These are phyloP conservation scores for Nothobranchius kuhntae DNA, from an alignment of 2,113 vertebrate species.

Conservation along the genomic window DNA sequence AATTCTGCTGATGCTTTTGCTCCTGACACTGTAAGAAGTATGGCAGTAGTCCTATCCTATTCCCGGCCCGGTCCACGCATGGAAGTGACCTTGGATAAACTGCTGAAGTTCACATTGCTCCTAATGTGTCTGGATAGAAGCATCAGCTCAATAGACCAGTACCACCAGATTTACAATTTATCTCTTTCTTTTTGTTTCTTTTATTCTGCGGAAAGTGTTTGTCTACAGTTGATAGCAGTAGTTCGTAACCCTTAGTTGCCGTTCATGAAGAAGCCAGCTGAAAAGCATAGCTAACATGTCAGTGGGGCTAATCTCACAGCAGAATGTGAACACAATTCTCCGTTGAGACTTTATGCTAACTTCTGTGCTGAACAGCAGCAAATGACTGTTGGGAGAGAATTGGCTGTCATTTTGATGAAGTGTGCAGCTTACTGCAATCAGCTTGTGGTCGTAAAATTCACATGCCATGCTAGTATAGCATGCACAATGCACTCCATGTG, in stretches of 20 bases:
- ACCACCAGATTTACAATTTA: background rate
- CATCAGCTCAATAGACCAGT: background rate
- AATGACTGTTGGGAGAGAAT: no score
- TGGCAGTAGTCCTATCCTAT: background rate
- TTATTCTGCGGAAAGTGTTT: background rate
- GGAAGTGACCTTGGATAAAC: background rate
- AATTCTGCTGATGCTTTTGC: constrained; percentile 9
- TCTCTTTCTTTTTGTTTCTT: background rate
- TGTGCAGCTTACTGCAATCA: no score
- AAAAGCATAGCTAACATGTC: background rate
- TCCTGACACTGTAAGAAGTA: background rate
- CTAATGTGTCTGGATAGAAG: background rate
- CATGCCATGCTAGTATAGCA: no score
- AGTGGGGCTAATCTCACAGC: no score
- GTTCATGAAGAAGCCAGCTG: no score
- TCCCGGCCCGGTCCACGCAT: background rate
- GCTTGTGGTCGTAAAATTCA: no score
- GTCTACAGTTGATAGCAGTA: background rate
- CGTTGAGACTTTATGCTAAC: no score
- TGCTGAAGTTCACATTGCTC: background rate
- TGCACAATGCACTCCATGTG: no score
- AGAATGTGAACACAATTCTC: no score
- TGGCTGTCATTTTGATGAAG: no score
- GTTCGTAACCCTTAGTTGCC: no score
- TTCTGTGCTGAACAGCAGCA: no score